Evolutionary conservation across 2,113 vertebrate species (phyloP).

Genomic region (Camelus dromedarius): DNA sequence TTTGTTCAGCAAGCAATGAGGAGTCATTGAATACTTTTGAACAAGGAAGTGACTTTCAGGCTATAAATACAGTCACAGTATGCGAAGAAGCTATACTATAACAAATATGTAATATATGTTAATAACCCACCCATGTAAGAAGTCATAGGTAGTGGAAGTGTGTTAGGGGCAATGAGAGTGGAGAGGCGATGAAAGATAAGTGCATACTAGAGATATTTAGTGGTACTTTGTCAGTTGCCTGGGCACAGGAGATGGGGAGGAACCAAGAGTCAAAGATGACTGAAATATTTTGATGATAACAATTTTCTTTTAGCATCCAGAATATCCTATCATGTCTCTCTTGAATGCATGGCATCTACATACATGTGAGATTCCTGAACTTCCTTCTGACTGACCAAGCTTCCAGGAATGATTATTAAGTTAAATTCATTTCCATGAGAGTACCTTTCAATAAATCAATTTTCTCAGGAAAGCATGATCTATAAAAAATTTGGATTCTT

Average conservation of each 20-base stretch:
- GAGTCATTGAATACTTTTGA: slow-evolving; percentile 57
- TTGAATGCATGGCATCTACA: slow-evolving; percentile 37
- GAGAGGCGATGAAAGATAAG: not conserved
- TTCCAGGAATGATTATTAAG: slow-evolving; percentile 33
- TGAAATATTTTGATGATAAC: slow-evolving; percentile 44
- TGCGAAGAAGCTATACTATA: slow-evolving; percentile 37
- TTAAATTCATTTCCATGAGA: slow-evolving; percentile 24
- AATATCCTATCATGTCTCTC: slow-evolving; percentile 29
- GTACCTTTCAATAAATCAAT: not conserved
- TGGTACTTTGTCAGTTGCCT: slow-evolving; percentile 17
- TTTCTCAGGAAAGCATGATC: not conserved
- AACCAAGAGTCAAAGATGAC: not conserved
- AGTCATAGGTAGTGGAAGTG: not conserved
- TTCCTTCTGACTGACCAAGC: slow-evolving; percentile 44
- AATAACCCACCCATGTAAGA: slow-evolving; percentile 44
- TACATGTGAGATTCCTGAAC: slow-evolving; percentile 46
- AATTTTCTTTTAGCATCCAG: slow-evolving; percentile 50
- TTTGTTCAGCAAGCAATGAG: slow-evolving; percentile 6
- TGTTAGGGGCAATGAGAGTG: not conserved
- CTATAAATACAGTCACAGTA: slow-evolving; percentile 47
- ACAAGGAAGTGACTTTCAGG: slow-evolving; percentile 37
- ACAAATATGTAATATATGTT: slow-evolving; percentile 46
- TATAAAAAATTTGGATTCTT: slow-evolving; percentile 16
- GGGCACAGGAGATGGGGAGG: not conserved
- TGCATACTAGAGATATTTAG: not conserved